phyloP scores from a whole-genome alignment of 2,888 invertebrate species.

The Calameuta filiformis region DNA sequence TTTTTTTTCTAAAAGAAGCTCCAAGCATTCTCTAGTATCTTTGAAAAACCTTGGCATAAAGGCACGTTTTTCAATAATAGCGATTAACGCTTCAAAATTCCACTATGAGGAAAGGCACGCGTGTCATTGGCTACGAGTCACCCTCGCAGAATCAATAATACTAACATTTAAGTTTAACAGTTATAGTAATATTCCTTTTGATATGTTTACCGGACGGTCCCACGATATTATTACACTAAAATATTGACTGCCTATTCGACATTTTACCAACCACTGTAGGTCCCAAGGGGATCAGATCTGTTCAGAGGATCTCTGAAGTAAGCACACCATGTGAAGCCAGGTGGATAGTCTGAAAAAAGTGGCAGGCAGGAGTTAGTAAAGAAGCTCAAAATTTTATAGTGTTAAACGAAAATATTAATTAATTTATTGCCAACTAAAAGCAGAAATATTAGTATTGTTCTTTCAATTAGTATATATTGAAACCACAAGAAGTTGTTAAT shows the following conservation, averaged over 20 bases:
- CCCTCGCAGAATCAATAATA: neutral
- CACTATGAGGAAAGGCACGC: neutral
- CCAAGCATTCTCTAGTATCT: neutral
- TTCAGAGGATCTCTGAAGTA: conserved; percentile 57
- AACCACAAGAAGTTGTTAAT: neutral
- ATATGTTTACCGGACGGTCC: neutral
- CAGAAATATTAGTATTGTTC: neutral
- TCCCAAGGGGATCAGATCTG: conserved; percentile 25
- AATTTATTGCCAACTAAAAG: neutral
- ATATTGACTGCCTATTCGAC: neutral
- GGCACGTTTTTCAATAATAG: neutral
- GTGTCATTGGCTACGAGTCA: neutral
- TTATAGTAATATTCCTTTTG: neutral
- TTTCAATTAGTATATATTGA: neutral
- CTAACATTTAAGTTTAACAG: neutral
- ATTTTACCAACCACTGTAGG: neutral
- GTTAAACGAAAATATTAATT: neutral
- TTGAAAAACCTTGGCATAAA: neutral
- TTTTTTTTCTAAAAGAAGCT: neutral
- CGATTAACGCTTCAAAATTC: neutral
- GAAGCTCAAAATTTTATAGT: neutral
- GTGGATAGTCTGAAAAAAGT: conserved; percentile 61
- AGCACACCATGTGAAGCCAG: conserved; percentile 64
- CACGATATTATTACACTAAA: neutral
- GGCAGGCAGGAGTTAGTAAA: neutral